Conservation (phyloP, 2,888 invertebrate species). For the Capitulum mitella region DNA sequence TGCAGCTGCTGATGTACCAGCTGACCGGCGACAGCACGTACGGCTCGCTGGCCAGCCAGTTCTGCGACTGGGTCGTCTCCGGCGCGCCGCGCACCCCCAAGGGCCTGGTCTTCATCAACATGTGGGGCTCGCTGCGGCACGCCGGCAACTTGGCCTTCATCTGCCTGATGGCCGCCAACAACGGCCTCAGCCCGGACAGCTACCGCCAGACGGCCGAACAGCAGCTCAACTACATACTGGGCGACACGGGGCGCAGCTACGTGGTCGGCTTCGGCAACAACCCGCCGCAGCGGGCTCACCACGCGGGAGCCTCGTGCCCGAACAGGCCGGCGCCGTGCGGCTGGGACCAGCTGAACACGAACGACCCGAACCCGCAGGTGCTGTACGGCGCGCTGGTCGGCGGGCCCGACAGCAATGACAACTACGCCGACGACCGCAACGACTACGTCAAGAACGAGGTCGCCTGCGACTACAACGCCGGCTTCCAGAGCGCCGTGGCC, state of each 20-base stretch:
- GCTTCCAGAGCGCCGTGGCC: constrained; percentile 34
- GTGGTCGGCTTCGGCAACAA: constrained; percentile 52
- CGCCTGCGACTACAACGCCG: constrained; percentile 35
- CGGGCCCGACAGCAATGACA: constrained; percentile 51
- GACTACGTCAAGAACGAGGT: constrained; percentile 52
- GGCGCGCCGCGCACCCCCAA: constrained; percentile 50
- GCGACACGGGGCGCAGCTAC: constrained; percentile 50
- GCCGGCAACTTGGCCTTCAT: constrained; percentile 52
- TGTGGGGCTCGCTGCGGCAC: constrained; percentile 51
- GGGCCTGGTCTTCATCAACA: constrained; percentile 51
- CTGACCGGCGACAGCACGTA: constrained; percentile 46
- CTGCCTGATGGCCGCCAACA: constrained; percentile 47
- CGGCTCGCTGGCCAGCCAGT: constrained; percentile 44
- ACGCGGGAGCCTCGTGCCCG: constrained; percentile 49
- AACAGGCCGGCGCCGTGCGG: constrained; percentile 48
- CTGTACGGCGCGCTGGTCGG: constrained; percentile 53
- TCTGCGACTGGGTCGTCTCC: constrained; percentile 50
- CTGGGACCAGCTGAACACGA: constrained; percentile 47
- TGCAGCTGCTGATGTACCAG: constrained; percentile 48
- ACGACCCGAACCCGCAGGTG: constrained; percentile 49
- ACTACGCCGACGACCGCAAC: constrained; percentile 49
- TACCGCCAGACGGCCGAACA: constrained; percentile 47
- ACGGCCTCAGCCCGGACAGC: neutral
- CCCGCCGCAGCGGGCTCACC: constrained; percentile 50
- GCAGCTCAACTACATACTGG: constrained; percentile 53